Evolutionary conservation across 2,888 invertebrate species (phyloP).

Genomic region (Cephus pulcher): DNA sequence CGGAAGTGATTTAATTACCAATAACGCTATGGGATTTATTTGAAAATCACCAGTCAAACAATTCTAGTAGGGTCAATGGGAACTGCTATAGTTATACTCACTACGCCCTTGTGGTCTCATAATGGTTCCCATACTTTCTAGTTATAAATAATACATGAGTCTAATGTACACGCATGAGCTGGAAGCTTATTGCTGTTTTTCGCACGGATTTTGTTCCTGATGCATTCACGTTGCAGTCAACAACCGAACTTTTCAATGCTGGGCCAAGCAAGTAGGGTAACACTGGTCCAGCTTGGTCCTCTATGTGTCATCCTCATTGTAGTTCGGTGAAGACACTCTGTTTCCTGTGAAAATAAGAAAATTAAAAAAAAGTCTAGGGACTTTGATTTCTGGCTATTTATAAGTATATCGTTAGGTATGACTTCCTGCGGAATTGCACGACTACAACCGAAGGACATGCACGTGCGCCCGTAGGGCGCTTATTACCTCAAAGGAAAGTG

Average conservation of each 20-base stretch:
- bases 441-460: slow-evolving; percentile 2
- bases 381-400: background rate
- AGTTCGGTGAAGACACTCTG: background rate
- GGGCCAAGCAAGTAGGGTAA: background rate
- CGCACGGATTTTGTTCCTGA: background rate
- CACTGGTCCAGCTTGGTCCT: background rate
- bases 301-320: background rate
- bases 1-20: slow-evolving; percentile 23
- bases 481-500: slow-evolving; percentile 4
- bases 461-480: slow-evolving; percentile 3
- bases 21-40: background rate
- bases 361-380: background rate
- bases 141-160: slow-evolving; percentile 5
- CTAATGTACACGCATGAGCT: background rate
- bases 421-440: background rate
- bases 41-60: background rate
- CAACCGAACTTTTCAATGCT: background rate
- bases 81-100: background rate
- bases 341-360: background rate
- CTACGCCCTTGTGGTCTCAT: background rate
- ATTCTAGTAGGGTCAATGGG: background rate
- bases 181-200: background rate
- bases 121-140: slow-evolving; percentile 1
- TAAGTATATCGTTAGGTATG: background rate
- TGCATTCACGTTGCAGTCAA: background rate